Conservation (phyloP, 1,140 invertebrate species). For the Leptoteleia sp. region DNA sequence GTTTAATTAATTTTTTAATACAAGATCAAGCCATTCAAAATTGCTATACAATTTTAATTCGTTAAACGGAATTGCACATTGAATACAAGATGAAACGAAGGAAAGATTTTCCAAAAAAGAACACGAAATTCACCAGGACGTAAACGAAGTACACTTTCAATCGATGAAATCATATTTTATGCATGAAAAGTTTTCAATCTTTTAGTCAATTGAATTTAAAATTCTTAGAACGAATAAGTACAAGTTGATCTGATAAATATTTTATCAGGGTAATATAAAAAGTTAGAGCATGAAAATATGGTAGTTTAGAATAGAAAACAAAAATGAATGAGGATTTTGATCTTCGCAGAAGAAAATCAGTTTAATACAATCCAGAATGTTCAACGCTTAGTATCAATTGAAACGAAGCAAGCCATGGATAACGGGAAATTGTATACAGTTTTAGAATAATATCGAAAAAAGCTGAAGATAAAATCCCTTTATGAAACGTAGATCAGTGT, state of each 20-base stretch:
- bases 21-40: slow-evolving; percentile 14
- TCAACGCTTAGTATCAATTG: background rate
- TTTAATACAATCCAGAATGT: background rate
- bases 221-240: slow-evolving; percentile 1
- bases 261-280: slow-evolving; percentile 15
- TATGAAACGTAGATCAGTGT: too few relatives aligned
- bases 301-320: slow-evolving; percentile 34
- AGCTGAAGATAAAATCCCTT: too few relatives aligned
- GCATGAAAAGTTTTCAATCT: background rate
- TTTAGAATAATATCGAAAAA: background rate
- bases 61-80: background rate
- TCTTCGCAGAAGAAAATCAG: background rate
- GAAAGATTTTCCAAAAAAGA: background rate
- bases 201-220: slow-evolving; percentile 18
- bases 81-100: background rate
- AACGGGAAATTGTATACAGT: too few relatives aligned
- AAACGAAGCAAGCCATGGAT: too few relatives aligned
- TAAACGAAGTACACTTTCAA: background rate
- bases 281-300: background rate
- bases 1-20: slow-evolving; percentile 33
- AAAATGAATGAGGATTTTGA: slow-evolving; percentile 35
- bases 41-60: background rate
- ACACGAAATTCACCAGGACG: background rate
- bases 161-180: background rate
- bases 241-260: slow-evolving; percentile 17